phyloP scores from a whole-genome alignment of 2,888 invertebrate species.

The Erebia ligea region DNA sequence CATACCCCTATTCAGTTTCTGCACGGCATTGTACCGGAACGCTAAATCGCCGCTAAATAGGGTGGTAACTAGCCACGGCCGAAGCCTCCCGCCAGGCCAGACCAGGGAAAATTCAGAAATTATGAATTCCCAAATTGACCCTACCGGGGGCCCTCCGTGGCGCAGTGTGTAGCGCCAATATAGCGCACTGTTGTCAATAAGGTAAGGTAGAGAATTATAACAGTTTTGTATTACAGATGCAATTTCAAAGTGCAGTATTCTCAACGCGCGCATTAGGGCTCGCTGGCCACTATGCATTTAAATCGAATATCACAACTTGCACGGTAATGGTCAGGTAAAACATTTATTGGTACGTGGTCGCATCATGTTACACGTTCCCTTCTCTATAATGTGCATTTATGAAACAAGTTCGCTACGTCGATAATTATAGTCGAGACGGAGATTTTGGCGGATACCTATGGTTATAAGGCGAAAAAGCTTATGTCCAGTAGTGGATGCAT shows the following conservation, averaged over 20 bases:
- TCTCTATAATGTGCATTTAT: neutral
- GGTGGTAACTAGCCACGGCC: too few species aligned
- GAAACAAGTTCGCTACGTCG: neutral
- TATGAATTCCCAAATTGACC: too few species aligned
- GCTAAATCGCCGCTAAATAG: too few species aligned
- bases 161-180: too few species aligned
- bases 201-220: neutral
- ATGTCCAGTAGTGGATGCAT: too few species aligned
- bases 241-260: slow-evolving; percentile 30
- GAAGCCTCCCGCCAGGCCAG: too few species aligned
- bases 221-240: slow-evolving; percentile 9
- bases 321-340: slow-evolving; percentile 41
- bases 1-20: too few species aligned
- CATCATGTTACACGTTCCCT: neutral
- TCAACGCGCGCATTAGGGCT: slow-evolving; percentile 35
- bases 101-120: too few species aligned
- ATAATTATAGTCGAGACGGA: neutral
- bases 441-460: too few species aligned
- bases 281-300: slow-evolving; percentile 65
- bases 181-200: neutral
- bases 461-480: too few species aligned
- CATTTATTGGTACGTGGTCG: slow-evolving; percentile 31
- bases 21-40: too few species aligned
- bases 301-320: slow-evolving; percentile 65
- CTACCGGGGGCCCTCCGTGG: too few species aligned